Evolutionary conservation across 1,140 invertebrate genomes (phyloP), one percentile per base, ranked within the genome.

Genomic region (Hylaeus volcanicus): DNA sequence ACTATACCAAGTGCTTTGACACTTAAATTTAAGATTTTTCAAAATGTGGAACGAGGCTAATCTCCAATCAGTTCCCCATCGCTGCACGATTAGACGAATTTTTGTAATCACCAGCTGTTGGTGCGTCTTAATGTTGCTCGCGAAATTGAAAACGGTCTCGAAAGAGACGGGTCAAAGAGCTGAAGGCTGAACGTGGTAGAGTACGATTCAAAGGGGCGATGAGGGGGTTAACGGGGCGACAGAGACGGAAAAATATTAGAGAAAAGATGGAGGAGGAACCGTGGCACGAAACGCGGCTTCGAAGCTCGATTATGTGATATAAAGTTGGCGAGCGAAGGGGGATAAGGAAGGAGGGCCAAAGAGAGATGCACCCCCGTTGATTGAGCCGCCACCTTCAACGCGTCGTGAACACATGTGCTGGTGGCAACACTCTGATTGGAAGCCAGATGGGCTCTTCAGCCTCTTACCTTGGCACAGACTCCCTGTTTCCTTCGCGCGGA

Each of bases 351-450:
- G 75, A 41, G 72, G 80, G 72, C 65, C 69, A 75, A 78, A 83
- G 85, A 86, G 84, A 82, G 85, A 86, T 87, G 84, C 85, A 86
- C 84, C 86, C 83, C 79, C 85, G 81, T 87, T 91, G 90, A 92
- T 91, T 90, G 89, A 89, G 85, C 83, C 88, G 83, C 88, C 89
- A 83, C 86, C 85, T 86, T 83, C 82, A 88, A 88, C 88, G 81
- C 85, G 85, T 84, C 84, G 78, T 87, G 91, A 91, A 90, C 91
- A 91, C 89, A 91, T 91, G 89, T 92, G 91, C 86, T 86, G 77
- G 83, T 90, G 87, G 90, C 90, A 90, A 91, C 86, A 86, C 88
- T 90, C 90, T 91, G 91, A 92, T 92, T 91, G 90, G 90, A 90
- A 91, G 88, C 88, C 89, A 91, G 90, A 92, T 92, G 90, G 90